A percentile compares a stretch with the other conserved stretches of the same genome.
phyloP scores from a whole-genome alignment of 1,140 invertebrate species.

The Euschistus heros region DNA sequence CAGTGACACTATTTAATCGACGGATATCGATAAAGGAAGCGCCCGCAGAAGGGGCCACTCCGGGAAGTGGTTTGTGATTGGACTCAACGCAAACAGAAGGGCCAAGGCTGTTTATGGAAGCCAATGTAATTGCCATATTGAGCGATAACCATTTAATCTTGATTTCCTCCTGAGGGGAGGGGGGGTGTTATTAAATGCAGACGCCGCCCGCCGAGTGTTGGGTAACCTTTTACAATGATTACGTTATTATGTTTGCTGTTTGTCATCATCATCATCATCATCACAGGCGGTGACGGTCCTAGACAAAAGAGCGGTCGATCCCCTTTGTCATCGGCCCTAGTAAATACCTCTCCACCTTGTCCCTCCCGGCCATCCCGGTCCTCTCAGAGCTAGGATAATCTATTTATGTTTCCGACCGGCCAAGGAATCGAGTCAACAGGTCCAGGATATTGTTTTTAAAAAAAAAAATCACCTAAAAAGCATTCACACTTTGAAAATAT shows the following conservation, averaged over 20 bases:
- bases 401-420: too few species aligned
- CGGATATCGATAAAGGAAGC: too few species aligned
- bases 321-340: too few species aligned
- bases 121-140: constrained; percentile 11
- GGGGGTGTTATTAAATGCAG: neutral
- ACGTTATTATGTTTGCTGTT: constrained; percentile 3
- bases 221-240: constrained; percentile 13
- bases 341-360: too few species aligned
- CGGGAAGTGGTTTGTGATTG: constrained; percentile 10
- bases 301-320: neutral
- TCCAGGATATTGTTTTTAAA: too few species aligned
- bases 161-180: neutral
- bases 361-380: too few species aligned
- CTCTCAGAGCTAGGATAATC: too few species aligned
- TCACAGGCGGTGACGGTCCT: neutral
- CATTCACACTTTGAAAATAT: too few species aligned
- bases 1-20: too few species aligned
- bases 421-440: too few species aligned
- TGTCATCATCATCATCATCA: too few species aligned
- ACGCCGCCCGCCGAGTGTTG: neutral
- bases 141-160: constrained; percentile 5
- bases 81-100: neutral
- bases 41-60: neutral
- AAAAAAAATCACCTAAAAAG: too few species aligned
- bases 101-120: neutral